phyloP scores from a whole-genome alignment of 2,888 invertebrate species.

The Glaucopsyche alexis region DNA sequence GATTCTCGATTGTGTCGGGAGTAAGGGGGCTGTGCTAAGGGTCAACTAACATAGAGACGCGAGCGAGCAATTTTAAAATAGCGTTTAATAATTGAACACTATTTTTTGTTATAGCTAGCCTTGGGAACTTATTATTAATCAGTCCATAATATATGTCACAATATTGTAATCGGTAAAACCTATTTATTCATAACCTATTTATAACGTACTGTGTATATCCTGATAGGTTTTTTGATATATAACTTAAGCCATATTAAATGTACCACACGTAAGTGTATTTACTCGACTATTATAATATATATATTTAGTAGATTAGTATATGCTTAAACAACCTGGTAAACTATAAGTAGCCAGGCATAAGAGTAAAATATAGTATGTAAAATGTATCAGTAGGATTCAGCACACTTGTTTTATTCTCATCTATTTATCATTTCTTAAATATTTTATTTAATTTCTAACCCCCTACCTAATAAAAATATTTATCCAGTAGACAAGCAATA shows the following conservation, averaged over 20 bases:
- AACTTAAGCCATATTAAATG: not conserved
- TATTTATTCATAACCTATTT: conserved; percentile 10
- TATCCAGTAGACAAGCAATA: too few species aligned
- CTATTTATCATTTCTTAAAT: too few species aligned
- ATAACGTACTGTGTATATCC: not conserved
- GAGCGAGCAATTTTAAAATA: too few species aligned
- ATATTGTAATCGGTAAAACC: not conserved
- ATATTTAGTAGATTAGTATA: conserved; percentile 5
- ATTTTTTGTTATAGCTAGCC: not conserved
- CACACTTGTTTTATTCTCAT: not conserved
- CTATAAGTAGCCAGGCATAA: not conserved
- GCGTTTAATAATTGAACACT: too few species aligned
- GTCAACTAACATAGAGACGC: too few species aligned
- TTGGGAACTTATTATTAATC: not conserved
- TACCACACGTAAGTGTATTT: conserved; percentile 1
- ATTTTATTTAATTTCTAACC: too few species aligned
- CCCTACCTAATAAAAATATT: too few species aligned
- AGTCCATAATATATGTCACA: conserved; percentile 8
- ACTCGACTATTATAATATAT: not conserved
- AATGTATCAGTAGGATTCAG: not conserved
- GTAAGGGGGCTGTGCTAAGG: too few species aligned
- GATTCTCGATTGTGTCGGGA: too few species aligned
- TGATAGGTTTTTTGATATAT: not conserved
- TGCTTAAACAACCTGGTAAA: not conserved
- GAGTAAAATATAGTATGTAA: not conserved